Evolutionary conservation across 2,888 invertebrate species (phyloP), one percentile per base, ranked within the genome.

Genomic region (Mythimna lalbum): DNA sequence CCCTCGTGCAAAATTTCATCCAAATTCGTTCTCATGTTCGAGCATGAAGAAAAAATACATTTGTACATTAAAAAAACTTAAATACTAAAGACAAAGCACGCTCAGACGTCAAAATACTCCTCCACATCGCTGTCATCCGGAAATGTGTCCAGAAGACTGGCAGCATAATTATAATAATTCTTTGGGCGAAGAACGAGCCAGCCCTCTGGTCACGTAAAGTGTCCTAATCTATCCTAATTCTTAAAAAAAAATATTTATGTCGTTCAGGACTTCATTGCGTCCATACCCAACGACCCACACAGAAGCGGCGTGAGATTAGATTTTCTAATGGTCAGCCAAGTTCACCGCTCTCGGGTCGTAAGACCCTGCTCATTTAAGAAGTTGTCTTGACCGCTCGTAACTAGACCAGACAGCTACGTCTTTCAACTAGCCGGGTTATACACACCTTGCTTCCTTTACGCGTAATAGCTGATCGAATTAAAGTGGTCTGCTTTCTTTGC

Each of bases 271-370:
- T 88, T 84, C 78, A 76, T 47, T 64, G 14, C 62, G 43, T 1
- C 88, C 66, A 59, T 71, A 84, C 86, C 66, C 6, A 23, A 49
- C 82, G 84, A 87, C 85, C 86, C 80, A 88, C 85, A 89, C 90
- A 90, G 89, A 87, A 90, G 90, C 89, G 82, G 86, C 80, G 77
- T 79, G 74, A 89, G 90, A 90, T 91, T 90, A 90, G 86, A 89
- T 90, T 90, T 90, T 89, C 89, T 91, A 89, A 91, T 91, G 89
- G 89, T 87, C 87, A 86, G 83, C 86, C 78, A 86, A 87, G 90
- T 89, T 90, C 89, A 89, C 81, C 88, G 87, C 87, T 90, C 90
- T 86, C 82, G n/a, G 87, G 89, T 89, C 87, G 85, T 78, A 70
- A 76, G 80, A 87, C 78, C 81, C 80, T 63, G 60, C 71, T 31